phyloP scores from a whole-genome alignment of 2,797 vertebrate genomes.

The Glossophaga mutica region DNA sequence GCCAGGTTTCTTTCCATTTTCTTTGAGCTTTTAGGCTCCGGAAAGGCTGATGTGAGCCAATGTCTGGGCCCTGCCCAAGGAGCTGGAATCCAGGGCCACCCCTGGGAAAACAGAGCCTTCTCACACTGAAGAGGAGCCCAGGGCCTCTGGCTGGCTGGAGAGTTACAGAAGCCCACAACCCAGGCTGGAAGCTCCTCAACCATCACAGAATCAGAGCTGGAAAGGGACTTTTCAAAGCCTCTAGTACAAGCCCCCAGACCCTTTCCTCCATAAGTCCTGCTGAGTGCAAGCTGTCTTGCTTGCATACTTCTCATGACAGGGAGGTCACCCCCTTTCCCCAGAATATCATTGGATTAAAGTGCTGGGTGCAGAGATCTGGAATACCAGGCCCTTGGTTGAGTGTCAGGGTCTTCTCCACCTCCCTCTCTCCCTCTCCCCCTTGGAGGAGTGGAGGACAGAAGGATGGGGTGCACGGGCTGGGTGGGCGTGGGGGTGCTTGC shows the following conservation, averaged over 20 bases:
- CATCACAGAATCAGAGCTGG: conserved; percentile 53
- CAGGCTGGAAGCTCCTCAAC: neutral
- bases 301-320: neutral
- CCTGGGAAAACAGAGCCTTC: conserved; percentile 52
- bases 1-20: conserved; percentile 62
- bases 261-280: neutral
- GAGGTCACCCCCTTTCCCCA: neutral
- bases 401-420: neutral
- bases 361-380: neutral
- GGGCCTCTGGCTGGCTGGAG: conserved; percentile 46
- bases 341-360: neutral
- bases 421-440: neutral
- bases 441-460: conserved; percentile 18
- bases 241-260: conserved; percentile 37
- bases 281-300: neutral
- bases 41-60: conserved; percentile 32
- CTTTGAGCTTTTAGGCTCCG: conserved; percentile 58
- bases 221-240: conserved; percentile 64
- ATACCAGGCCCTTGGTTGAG: neutral
- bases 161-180: conserved; percentile 48
- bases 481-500: conserved; percentile 53
- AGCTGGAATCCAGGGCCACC: conserved; percentile 39
- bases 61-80: conserved; percentile 56
- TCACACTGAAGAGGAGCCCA: conserved; percentile 8
- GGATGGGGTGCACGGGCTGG: conserved; percentile 32